phyloP scores from a whole-genome alignment of 2,797 vertebrate species.

The Myotis findleyi region DNA sequence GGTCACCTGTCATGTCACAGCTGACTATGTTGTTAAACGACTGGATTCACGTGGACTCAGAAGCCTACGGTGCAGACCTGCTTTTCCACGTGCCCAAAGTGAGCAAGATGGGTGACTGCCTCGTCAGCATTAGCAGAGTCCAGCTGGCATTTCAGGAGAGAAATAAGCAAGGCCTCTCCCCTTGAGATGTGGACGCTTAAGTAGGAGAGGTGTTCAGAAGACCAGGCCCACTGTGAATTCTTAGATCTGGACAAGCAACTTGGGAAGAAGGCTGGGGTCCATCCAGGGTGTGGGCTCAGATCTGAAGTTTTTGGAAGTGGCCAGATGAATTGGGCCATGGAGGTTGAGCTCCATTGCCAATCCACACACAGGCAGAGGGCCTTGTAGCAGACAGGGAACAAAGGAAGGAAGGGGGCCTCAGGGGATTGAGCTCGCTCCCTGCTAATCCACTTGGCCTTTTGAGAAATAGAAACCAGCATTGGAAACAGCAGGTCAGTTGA shows the following conservation, averaged over 20 bases:
- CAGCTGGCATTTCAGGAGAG: not conserved
- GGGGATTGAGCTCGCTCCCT: not conserved
- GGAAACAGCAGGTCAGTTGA: not conserved
- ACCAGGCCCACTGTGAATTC: not conserved
- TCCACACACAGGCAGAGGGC: too few relatives aligned
- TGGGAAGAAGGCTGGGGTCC: not conserved
- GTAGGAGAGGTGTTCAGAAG: not conserved
- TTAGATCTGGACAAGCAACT: not conserved
- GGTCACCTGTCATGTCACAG: not conserved
- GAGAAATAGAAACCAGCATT: not conserved
- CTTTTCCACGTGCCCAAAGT: too few relatives aligned
- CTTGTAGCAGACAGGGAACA: not conserved
- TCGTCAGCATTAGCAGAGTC: not conserved
- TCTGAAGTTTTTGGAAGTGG: not conserved
- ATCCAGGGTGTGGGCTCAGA: fast-evolving
- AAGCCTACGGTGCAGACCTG: fast-evolving
- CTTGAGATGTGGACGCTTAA: not conserved
- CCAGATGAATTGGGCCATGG: not conserved
- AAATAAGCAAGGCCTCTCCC: not conserved
- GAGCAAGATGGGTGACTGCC: not conserved
- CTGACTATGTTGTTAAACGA: not conserved
- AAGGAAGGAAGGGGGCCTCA: not conserved
- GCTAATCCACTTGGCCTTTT: not conserved
- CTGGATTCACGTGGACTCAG: not conserved
- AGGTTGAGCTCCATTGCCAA: not conserved